Conservation (phyloP, 2,888 invertebrate species). For the Xestia c-nigrum region DNA sequence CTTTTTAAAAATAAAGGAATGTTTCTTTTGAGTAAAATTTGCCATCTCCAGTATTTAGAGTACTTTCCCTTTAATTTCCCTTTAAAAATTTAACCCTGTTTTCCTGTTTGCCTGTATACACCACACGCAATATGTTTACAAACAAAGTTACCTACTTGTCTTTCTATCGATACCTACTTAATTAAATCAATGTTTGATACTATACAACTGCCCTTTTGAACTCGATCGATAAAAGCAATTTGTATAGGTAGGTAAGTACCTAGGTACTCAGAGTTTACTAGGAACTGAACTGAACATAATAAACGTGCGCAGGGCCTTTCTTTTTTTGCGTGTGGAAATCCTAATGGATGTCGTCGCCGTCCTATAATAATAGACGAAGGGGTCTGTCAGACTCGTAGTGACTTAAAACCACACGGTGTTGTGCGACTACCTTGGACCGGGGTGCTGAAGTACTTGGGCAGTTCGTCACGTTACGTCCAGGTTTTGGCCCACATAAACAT, state of each 20-base stretch:
- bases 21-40: too few species aligned
- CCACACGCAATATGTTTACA: not conserved
- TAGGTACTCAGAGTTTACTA: not conserved
- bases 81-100: too few species aligned
- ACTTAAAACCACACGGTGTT: not conserved
- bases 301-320: not conserved
- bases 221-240: conserved; percentile 24
- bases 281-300: not conserved
- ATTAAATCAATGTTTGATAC: not conserved
- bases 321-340: not conserved
- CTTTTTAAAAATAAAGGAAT: too few species aligned
- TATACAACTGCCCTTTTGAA: conserved; percentile 11
- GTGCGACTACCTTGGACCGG: not conserved
- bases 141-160: not conserved
- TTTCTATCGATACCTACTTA: not conserved
- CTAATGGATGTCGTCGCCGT: not conserved
- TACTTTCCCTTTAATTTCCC: too few species aligned
- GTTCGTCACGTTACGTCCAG: not conserved
- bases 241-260: not conserved
- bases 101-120: too few species aligned
- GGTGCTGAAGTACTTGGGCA: not conserved
- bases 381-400: not conserved
- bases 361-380: not conserved
- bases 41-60: too few species aligned
- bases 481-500: not conserved